A percentile compares a stretch with the other conserved stretches of the same genome.
These are phyloP conservation scores for Galerucella pusilla DNA, from an alignment of 2,888 invertebrate genomes.

Conservation along the genomic window DNA sequence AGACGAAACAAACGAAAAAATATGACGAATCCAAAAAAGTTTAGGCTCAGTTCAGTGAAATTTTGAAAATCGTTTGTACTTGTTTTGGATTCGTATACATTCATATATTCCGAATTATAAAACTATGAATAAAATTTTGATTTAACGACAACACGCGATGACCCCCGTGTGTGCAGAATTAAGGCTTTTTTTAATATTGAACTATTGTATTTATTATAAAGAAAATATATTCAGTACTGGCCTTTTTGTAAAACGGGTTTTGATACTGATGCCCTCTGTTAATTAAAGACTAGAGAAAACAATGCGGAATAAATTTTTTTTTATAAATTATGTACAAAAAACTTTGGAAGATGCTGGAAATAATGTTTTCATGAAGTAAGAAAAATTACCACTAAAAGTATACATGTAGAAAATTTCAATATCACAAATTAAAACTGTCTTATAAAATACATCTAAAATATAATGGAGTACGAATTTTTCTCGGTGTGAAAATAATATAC, in stretches of 20 bases:
- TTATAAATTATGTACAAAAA: conserved; percentile 52
- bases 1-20: conserved; percentile 20
- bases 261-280: conserved; percentile 51
- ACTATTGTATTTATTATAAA: conserved; percentile 32
- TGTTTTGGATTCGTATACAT: conserved; percentile 18
- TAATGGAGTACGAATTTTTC: background rate
- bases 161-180: background rate
- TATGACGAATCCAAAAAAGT: background rate
- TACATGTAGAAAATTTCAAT: conserved; percentile 42
- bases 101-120: conserved; percentile 1
- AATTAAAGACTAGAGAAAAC: conserved; percentile 53
- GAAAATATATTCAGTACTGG: conserved; percentile 50
- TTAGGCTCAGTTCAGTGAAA: background rate
- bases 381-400: conserved; percentile 49
- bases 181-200: conserved; percentile 37
- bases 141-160: conserved; percentile 21
- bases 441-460: conserved; percentile 6
- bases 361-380: conserved; percentile 45
- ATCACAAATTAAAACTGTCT: conserved; percentile 37
- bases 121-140: conserved; percentile 35
- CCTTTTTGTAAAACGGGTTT: conserved; percentile 42
- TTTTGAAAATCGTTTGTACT: conserved; percentile 8
- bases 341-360: conserved; percentile 53
- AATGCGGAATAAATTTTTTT: conserved; percentile 39
- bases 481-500: background rate